Evolutionary conservation across 2,113 vertebrate genomes (phyloP).

Genomic region (Deroptyus accipitrinus): DNA sequence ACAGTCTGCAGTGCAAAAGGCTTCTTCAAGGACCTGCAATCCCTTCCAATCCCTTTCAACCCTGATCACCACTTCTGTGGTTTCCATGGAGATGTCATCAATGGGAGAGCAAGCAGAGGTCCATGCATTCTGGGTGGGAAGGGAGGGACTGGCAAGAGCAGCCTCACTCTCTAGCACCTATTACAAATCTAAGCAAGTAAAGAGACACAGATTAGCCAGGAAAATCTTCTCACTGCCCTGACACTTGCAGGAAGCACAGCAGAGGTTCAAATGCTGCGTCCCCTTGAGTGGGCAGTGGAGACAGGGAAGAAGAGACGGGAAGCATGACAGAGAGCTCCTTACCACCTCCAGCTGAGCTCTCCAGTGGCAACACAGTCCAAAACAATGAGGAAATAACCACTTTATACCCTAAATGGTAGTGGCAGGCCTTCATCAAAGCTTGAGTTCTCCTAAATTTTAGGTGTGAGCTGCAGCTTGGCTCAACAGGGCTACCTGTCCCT

Average conservation of each 20-base stretch:
- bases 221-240: not conserved
- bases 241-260: not conserved
- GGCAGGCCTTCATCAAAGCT: not conserved
- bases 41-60: not conserved
- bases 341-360: not conserved
- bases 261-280: not conserved
- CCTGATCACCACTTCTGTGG: not conserved
- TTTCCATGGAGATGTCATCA: not conserved
- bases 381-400: not conserved
- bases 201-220: not conserved
- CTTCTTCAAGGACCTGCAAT: not conserved
- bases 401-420: not conserved
- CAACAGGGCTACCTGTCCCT: not conserved
- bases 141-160: not conserved
- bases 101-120: accelerated
- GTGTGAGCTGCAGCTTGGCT: not conserved
- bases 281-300: not conserved
- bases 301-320: not conserved
- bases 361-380: not conserved
- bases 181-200: not conserved
- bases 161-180: not conserved
- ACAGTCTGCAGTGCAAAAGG: not conserved
- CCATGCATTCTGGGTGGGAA: accelerated
- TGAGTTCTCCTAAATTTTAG: not conserved
- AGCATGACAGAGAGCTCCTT: not conserved